Percentiles rank a stretch among this genome's conserved stretches.
Conservation (phyloP, 2,113 vertebrate species). For the Laticauda colubrina region DNA sequence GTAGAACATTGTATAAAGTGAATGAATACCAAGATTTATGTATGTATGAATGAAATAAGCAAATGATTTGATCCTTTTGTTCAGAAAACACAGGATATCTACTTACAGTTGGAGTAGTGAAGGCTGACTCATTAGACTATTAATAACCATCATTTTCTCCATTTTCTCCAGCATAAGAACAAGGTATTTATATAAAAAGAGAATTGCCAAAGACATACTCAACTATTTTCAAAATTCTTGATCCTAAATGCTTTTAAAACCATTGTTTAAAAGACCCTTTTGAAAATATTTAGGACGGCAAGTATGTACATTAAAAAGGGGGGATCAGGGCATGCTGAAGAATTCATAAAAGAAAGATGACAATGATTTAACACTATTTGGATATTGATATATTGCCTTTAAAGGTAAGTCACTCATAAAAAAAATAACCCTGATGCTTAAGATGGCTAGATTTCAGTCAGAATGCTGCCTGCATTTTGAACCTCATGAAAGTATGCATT, state of each 20-base stretch:
- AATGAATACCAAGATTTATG: background rate
- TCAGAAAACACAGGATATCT: slow-evolving; percentile 31
- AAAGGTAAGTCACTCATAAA: background rate
- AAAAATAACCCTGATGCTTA: background rate
- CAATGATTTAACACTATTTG: background rate
- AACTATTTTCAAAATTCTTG: slow-evolving; percentile 20
- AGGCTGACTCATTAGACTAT: slow-evolving; percentile 28
- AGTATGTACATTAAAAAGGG: background rate
- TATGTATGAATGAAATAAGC: slow-evolving; percentile 21
- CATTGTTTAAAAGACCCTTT: slow-evolving; percentile 36
- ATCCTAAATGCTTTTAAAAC: slow-evolving; percentile 21
- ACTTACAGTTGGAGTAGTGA: background rate
- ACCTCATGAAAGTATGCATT: background rate
- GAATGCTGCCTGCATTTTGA: background rate
- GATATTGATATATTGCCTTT: background rate
- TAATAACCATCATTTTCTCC: slow-evolving; percentile 31
- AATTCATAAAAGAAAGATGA: background rate
- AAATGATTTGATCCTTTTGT: slow-evolving; percentile 19
- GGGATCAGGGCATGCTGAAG: background rate
- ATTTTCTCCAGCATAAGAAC: slow-evolving; percentile 15
- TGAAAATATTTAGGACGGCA: slow-evolving; percentile 35
- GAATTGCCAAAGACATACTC: slow-evolving; percentile 10
- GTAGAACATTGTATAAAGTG: slow-evolving; percentile 17
- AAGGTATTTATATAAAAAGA: slow-evolving; percentile 8
- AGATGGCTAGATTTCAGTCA: background rate